These are phyloP conservation scores for Epinephelus fuscoguttatus DNA, from an alignment of 2,113 vertebrate species.

Conservation along the genomic window DNA sequence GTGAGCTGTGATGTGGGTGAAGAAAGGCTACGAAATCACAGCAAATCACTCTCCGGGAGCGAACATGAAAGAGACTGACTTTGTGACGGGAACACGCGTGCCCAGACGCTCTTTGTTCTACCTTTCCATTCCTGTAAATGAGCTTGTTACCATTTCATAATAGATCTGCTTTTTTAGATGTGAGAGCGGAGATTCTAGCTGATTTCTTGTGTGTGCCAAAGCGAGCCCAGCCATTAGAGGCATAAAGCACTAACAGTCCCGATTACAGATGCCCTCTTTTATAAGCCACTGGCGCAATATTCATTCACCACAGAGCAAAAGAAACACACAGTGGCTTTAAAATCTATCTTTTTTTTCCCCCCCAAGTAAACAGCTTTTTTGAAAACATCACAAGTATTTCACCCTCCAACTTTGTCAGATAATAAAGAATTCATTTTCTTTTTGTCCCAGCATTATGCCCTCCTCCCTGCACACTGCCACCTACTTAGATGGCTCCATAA, in stretches of 20 bases:
- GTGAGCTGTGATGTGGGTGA: slow-evolving; percentile 69
- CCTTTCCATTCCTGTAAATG: slow-evolving; percentile 70
- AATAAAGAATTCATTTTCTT: slow-evolving; percentile 38
- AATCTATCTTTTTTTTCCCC: slow-evolving; percentile 24
- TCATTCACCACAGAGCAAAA: slow-evolving; percentile 34
- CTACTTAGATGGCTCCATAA: slow-evolving; percentile 60
- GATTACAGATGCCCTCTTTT: slow-evolving; percentile 68
- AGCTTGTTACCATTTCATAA: slow-evolving; percentile 80
- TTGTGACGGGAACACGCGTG: slow-evolving; percentile 47
- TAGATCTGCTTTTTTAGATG: slow-evolving; percentile 68
- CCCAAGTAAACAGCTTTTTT: slow-evolving; percentile 39
- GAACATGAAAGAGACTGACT: slow-evolving; percentile 73
- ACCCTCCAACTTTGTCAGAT: slow-evolving; percentile 37
- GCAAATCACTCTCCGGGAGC: slow-evolving; percentile 73
- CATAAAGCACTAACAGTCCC: slow-evolving; percentile 59
- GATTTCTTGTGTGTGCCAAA: slow-evolving; percentile 64
- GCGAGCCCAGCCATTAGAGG: slow-evolving; percentile 63
- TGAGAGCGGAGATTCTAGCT: slow-evolving; percentile 46
- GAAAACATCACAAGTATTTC: slow-evolving; percentile 44
- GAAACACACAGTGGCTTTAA: slow-evolving; percentile 60
- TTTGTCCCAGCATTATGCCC: slow-evolving; percentile 40
- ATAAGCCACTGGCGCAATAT: slow-evolving; percentile 30
- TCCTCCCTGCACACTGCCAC: neutral
- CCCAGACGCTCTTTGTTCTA: slow-evolving; percentile 75
- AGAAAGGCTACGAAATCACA: slow-evolving; percentile 75